Evolutionary conservation across 2,797 vertebrate species (phyloP).

Genomic region (Notolepis coatsorum): DNA sequence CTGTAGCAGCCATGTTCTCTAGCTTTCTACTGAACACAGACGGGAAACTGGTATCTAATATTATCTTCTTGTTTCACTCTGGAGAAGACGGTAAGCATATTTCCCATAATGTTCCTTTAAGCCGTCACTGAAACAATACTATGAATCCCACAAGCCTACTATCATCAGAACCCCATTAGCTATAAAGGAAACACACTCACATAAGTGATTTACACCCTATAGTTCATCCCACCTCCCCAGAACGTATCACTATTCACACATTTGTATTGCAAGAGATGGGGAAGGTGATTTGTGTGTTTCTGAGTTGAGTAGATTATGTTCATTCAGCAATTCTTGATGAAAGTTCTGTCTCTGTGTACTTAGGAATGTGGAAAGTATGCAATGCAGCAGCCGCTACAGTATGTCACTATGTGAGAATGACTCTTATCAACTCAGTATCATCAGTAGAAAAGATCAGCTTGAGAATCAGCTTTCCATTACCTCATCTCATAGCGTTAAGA

Average conservation of each 20-base stretch:
- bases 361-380: background rate
- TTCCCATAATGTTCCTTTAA: background rate
- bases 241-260: background rate
- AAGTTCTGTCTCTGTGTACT: background rate
- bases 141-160: background rate
- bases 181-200: background rate
- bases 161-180: background rate
- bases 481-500: too few species aligned
- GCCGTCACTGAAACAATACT: background rate
- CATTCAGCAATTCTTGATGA: too few species aligned
- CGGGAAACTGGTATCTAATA: too few species aligned
- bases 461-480: slow-evolving; percentile 16
- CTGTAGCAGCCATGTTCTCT: too few species aligned
- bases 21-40: too few species aligned
- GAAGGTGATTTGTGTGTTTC: too few species aligned
- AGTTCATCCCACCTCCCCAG: background rate
- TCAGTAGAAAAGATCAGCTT: slow-evolving; percentile 5
- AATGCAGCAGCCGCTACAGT: too few species aligned
- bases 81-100: too few species aligned
- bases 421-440: slow-evolving; percentile 31
- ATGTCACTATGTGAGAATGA: slow-evolving; percentile 10
- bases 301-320: too few species aligned
- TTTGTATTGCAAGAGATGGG: background rate
- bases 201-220: background rate
- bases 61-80: background rate